Evolutionary conservation across 2,888 invertebrate genomes (phyloP).

Genomic region (Oscheius sp.): DNA sequence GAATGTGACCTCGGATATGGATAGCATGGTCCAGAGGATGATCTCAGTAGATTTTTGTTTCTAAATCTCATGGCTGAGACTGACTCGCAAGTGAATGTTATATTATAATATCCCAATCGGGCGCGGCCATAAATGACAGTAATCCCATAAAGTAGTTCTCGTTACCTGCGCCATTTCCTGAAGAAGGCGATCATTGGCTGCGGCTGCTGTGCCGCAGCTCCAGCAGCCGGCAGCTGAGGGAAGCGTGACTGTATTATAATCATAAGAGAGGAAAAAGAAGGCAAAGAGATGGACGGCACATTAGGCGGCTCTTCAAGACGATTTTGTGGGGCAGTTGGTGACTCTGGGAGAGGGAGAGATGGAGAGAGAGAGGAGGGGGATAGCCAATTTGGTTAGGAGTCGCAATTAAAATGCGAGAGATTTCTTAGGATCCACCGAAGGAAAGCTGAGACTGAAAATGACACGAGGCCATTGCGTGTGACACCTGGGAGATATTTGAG

Average conservation of each 20-base stretch:
- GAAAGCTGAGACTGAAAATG: neutral
- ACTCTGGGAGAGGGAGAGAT: neutral
- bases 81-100: too few relatives aligned
- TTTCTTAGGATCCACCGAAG: neutral
- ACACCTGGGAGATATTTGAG: constrained; percentile 2
- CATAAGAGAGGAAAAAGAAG: constrained; percentile 7
- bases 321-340: neutral
- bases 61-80: constrained; percentile 34
- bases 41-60: constrained; percentile 47
- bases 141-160: neutral
- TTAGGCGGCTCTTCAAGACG: constrained; percentile 17
- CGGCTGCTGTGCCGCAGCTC: neutral
- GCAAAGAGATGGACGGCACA: too few relatives aligned
- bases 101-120: neutral
- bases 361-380: too few relatives aligned
- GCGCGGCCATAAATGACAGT: neutral
- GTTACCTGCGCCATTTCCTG: constrained; percentile 23
- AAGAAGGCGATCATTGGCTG: constrained; percentile 21
- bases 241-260: constrained; percentile 20
- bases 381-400: too few relatives aligned
- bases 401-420: neutral
- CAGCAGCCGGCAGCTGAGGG: neutral
- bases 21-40: constrained; percentile 53
- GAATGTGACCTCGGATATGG: constrained; percentile 68
- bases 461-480: constrained; percentile 16